Percentiles rank a stretch among this genome's conserved stretches.
Evolutionary conservation across 2,113 vertebrate species (phyloP).

Genomic region (Sander vitreus): DNA sequence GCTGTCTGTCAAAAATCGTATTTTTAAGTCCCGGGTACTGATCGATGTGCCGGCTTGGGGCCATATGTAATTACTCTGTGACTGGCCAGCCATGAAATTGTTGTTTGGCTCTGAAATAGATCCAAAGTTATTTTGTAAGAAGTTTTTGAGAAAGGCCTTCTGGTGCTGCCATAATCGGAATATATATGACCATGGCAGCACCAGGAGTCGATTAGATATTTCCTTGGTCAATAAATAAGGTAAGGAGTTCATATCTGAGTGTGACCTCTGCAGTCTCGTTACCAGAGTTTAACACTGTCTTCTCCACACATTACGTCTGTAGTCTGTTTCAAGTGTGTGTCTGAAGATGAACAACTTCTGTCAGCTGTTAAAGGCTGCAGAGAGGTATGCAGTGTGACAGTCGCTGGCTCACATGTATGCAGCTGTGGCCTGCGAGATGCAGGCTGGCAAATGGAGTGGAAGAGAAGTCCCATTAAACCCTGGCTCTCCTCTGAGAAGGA

Average conservation of each 20-base stretch:
- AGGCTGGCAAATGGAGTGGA: conserved; percentile 77
- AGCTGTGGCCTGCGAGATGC: conserved; percentile 56
- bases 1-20: conserved; percentile 63
- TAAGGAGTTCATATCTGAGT: neutral
- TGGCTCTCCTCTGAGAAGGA: conserved; percentile 61
- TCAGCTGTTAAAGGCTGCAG: conserved; percentile 61
- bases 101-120: conserved; percentile 75
- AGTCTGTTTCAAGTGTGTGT: neutral
- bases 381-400: conserved; percentile 66
- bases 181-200: conserved; percentile 16
- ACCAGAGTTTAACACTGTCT: conserved; percentile 10
- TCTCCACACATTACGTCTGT: neutral
- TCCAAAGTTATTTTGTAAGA: conserved; percentile 55
- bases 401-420: conserved; percentile 52
- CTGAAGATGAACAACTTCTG: conserved; percentile 43
- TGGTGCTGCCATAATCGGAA: conserved; percentile 30
- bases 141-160: conserved; percentile 28
- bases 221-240: conserved; percentile 10
- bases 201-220: conserved; percentile 24
- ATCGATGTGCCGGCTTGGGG: conserved; percentile 64
- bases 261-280: conserved; percentile 32
- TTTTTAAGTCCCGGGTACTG: conserved; percentile 54
- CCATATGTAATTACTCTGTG: conserved; percentile 71
- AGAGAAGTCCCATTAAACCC: conserved; percentile 76
- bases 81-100: conserved; percentile 76